These are phyloP conservation scores for Ailurus styani DNA, from an alignment of 2,113 vertebrate species.

Conservation along the genomic window DNA sequence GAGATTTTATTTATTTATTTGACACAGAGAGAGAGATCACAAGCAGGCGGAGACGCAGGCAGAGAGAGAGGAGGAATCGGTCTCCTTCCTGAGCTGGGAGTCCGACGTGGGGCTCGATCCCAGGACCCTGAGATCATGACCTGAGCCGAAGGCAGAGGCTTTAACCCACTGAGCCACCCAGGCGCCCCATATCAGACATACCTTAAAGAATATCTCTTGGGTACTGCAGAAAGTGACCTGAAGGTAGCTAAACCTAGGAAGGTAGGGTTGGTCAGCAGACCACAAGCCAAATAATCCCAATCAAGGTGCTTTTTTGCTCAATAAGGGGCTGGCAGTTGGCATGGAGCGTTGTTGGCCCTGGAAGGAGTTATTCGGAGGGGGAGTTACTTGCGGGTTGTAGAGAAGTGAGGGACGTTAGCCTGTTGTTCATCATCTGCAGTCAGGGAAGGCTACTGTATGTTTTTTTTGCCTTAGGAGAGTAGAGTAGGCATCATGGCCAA, in stretches of 20 bases:
- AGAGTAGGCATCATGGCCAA: slow-evolving; percentile 31
- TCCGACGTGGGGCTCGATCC: no score
- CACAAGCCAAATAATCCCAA: background rate
- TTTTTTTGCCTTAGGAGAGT: background rate
- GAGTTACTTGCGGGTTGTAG: background rate
- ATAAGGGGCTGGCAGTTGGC: background rate
- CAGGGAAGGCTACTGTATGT: background rate
- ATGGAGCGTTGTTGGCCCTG: background rate
- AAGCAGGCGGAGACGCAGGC: no score
- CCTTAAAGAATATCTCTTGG: no score
- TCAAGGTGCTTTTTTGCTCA: background rate
- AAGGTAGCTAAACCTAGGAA: background rate
- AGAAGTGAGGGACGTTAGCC: background rate
- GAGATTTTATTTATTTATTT: no score
- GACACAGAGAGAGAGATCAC: no score
- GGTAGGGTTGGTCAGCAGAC: background rate
- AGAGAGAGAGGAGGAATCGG: no score
- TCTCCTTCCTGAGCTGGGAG: no score
- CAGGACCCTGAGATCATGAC: no score
- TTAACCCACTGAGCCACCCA: no score
- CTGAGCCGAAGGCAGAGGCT: no score
- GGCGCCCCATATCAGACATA: no score
- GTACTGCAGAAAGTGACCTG: background rate
- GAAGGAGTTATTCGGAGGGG: background rate
- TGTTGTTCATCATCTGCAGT: accelerated